Conservation (phyloP, 2,888 invertebrate genomes). For the Eupithecia pulchellata region DNA sequence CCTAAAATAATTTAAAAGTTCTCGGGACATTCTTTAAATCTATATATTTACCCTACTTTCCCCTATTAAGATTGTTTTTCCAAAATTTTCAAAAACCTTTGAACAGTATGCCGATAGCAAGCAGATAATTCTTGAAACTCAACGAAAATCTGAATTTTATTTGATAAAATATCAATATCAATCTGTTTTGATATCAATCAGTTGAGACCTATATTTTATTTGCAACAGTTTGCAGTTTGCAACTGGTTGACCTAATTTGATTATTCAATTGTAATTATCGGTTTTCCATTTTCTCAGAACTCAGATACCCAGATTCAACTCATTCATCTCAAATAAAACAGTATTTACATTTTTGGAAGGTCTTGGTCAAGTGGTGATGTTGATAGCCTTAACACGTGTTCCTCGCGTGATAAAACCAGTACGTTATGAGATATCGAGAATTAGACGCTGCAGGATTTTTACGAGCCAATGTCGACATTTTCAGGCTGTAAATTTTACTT, state of each 20-base stretch:
- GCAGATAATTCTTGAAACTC: not conserved
- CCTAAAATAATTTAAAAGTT: constrained; percentile 22
- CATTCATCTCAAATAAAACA: not conserved
- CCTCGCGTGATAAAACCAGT: constrained; percentile 19
- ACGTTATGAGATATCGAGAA: constrained; percentile 22
- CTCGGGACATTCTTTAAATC: not conserved
- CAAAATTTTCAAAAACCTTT: too few species aligned
- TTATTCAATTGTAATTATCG: too few species aligned
- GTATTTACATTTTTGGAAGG: not conserved
- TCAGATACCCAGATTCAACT: not conserved
- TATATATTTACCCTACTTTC: too few species aligned
- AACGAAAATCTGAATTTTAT: not conserved
- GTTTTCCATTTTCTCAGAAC: not conserved
- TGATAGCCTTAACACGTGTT: constrained; percentile 21
- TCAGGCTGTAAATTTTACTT: constrained; percentile 17
- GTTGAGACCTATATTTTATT: too few species aligned
- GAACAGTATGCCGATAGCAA: not conserved
- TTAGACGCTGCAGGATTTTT: constrained; percentile 25
- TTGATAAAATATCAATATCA: not conserved
- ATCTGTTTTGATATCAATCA: too few species aligned
- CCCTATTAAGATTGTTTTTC: too few species aligned
- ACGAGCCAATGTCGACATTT: constrained; percentile 24
- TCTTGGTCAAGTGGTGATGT: constrained; percentile 7
- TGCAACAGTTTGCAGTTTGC: too few species aligned
- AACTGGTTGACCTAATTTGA: too few species aligned